A percentile compares a stretch with the other conserved stretches of the same genome.
Evolutionary conservation across 2,797 vertebrate species (phyloP).

Genomic region (Tinamus major): DNA sequence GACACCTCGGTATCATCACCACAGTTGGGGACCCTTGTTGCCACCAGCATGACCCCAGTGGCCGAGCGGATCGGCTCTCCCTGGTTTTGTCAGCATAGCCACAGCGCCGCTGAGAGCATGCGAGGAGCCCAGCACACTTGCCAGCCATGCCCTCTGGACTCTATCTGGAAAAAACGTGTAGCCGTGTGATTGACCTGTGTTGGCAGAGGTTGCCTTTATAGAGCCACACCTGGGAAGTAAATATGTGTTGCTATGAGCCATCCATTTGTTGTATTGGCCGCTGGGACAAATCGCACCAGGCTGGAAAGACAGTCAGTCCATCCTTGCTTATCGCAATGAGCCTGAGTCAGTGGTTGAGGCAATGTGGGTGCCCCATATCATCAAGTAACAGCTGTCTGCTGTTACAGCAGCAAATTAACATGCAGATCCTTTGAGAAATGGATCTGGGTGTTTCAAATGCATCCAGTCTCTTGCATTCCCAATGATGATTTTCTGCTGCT

Average conservation of each 20-base stretch:
- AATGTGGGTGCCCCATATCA: background rate
- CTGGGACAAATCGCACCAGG: background rate
- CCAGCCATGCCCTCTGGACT: background rate
- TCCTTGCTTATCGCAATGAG: accelerated
- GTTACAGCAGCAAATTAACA: background rate
- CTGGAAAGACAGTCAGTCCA: background rate
- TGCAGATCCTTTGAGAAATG: background rate
- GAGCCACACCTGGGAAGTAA: slow-evolving; percentile 40
- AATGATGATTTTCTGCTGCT: background rate
- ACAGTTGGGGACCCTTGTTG: background rate
- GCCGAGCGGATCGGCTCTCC: background rate
- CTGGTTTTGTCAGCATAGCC: background rate
- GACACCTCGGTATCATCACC: background rate
- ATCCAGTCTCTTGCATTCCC: background rate
- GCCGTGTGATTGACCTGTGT: background rate
- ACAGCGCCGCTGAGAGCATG: background rate
- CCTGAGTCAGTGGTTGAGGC: background rate
- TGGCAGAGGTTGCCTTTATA: background rate
- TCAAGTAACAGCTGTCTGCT: background rate
- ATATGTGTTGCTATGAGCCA: background rate
- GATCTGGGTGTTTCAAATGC: background rate
- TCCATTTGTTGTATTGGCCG: background rate
- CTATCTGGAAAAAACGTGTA: background rate
- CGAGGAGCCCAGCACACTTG: accelerated
- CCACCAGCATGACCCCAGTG: accelerated